Evolutionary conservation across 2,113 vertebrate species (phyloP), one percentile per base, ranked within the genome.

Genomic region (Colossoma macropomum): DNA sequence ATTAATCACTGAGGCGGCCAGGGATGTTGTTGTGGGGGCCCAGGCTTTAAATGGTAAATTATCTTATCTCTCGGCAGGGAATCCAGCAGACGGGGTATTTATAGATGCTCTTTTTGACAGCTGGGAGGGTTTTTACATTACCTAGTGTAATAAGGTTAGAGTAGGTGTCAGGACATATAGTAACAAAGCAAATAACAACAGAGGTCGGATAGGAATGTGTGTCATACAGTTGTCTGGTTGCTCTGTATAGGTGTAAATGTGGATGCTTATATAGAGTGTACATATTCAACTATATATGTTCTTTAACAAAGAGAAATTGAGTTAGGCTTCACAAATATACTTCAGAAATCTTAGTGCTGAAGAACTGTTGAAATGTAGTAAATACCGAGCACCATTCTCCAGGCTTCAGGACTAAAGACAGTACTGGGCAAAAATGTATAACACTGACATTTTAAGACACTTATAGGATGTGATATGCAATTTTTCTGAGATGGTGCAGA

Each of bases 11-110:
- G 34, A 66, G 16, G 63, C 54, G 45, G 70, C 66, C 66, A 69
- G 79, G 65, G 81, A 84, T 77, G 25, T 25, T 85, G 68, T 65
- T 72, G 52, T 59, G 56, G 45, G 62, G 50, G 71, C 38, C 59
- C 50, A 48, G n/a, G 70, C 66, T 78, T 84, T 84, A 79, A 89
- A 82, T 80, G 82, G 45, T 76, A 83, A 85, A 89, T 89, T 79
- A 89, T 86, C 73, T 83, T 80, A 86, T 85, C 84, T 84, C 72
- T 86, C 74, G 3, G 62, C 82, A 68, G 77, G 68, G 73, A 81
- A 77, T 70, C 74, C 75, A 86, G 79, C 82, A 78, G 45, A 72
- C 28, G 27, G 9, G 9, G 69, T 84, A 62, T 87, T 87, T 86
- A 84, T 86, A 84, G 85, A 62, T 21, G 48, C 41, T 62, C 78